These are phyloP conservation scores for Hyles vespertilio DNA, from an alignment of 1,140 invertebrate genomes.

Conservation along the genomic window DNA sequence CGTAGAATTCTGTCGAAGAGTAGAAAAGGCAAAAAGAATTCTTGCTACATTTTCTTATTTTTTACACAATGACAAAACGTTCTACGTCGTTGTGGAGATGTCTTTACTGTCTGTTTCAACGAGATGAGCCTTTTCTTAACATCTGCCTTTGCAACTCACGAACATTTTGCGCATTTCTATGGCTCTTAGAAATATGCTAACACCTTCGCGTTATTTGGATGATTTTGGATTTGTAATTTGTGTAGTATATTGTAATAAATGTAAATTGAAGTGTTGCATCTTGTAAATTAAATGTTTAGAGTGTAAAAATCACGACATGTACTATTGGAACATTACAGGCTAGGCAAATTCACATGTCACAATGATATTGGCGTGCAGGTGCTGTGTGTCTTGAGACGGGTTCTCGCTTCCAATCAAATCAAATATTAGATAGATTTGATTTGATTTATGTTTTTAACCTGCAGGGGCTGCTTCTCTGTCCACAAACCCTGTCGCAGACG, in stretches of 20 bases:
- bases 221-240: conserved; percentile 6
- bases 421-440: conserved; percentile 43
- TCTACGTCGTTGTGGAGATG: conserved; percentile 9
- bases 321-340: too few relatives aligned
- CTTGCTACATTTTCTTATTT: not conserved
- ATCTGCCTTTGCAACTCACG: conserved; percentile 25
- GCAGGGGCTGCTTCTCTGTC: conserved; percentile 90
- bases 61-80: conserved; percentile 18
- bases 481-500: conserved; percentile 90
- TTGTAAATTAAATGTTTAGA: too few relatives aligned
- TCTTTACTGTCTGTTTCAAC: conserved; percentile 16
- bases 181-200: conserved; percentile 21
- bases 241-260: conserved; percentile 1
- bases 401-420: conserved; percentile 47
- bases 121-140: conserved; percentile 23
- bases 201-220: conserved; percentile 19
- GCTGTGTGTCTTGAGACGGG: conserved; percentile 63
- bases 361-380: conserved; percentile 50
- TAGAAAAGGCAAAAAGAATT: not conserved
- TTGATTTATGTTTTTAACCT: conserved; percentile 69
- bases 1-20: not conserved
- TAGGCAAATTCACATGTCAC: not conserved
- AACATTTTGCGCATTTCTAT: conserved; percentile 22
- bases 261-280: too few relatives aligned
- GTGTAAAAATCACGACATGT: too few relatives aligned